Base-by-base conservation (phyloP, 2,888 invertebrate species). In the Hydroisotoma schaefferi region DNA sequence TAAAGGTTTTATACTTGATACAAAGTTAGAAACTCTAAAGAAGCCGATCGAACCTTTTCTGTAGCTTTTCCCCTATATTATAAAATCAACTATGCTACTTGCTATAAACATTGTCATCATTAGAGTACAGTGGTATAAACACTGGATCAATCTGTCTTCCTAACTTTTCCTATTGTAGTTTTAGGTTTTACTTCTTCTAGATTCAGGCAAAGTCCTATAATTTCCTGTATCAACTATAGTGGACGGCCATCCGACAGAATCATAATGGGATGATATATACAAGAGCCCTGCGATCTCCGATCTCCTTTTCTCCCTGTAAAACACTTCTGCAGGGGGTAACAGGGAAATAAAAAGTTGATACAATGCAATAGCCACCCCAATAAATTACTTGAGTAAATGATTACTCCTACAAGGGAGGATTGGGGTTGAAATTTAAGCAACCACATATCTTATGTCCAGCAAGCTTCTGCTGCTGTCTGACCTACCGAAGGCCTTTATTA, bases 1-100 rank as follows among this genome's bases (percentile, higher is more conserved):
- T 64, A 69, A 69, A 57, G 69, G 23, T 46, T 46, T 46, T 15
- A 3, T 46, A 46, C 40, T 40, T 40, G 40, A 40, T 15, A n/a
- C n/a, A n/a, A n/a, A n/a, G n/a, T n/a, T n/a, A n/a, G n/a, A n/a
- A n/a, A n/a, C n/a, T n/a, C n/a, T n/a, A n/a, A n/a, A n/a, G n/a
- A n/a, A n/a, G n/a, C n/a, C n/a, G n/a, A n/a, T n/a, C n/a, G n/a
- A n/a, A n/a, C n/a, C n/a, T n/a, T n/a, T n/a, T n/a, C n/a, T n/a
- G n/a, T n/a, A n/a, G n/a, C n/a, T n/a, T n/a, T n/a, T n/a, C n/a
- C n/a, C n/a, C n/a, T n/a, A n/a, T n/a, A n/a, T n/a, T n/a, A n/a
- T n/a, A n/a, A n/a, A n/a, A n/a, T n/a, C n/a, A n/a, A n/a, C n/a
- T n/a, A n/a, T n/a, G n/a, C n/a, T 52, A 37, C 25, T 22, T 4